Base-by-base conservation (phyloP, 1,140 invertebrate genomes). In the Stenopsyche tienmushanensis region DNA sequence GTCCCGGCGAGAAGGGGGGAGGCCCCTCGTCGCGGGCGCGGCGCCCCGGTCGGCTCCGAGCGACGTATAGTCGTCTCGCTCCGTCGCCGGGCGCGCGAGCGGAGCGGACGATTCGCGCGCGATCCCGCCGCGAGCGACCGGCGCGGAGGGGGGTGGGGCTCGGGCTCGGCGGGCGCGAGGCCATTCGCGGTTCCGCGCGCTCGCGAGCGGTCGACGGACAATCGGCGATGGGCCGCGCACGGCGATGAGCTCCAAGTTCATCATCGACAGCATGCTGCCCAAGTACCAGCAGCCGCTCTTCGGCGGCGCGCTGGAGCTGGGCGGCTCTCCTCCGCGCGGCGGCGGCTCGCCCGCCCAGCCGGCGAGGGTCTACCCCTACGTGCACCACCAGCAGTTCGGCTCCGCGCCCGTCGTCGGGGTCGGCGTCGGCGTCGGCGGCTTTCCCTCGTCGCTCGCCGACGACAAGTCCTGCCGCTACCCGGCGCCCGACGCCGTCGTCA, bases 261-360 rank as follows among this genome's bases (percentile, higher is more conserved):
- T 93, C 86, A 93, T 95, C 83, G 92, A 95, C 91, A 94, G 91
- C 85, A 94, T 95, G 91, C 88, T 96, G 82, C 92, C 92, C 72
- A 95, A 95, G 86, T 96, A 96, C 83, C 83, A 80, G 81, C 82
- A 84, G 83, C 82, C 82, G 78, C 79, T 80, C 73, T 81, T 81
- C 77, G 77, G 78, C 73, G 64, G 70, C 18, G 70, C 70, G 53
- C 75, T 86, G 29, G 85, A 86, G 21, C 72, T 80, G 71, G 75
- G 77, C 50, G 77, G 74, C 50, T 77, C 77, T 71, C 76, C 79
- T 66, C 74, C 76, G 71, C 76, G 79, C 52, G 77, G 78, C 50
- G 86, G 85, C 69, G 85, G 86, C 42, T 81, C 82, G 47, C 80
- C 78, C 55, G 78, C 82, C 55, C 81, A 82, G 62, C 78, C 82